Percentiles rank a stretch among this genome's conserved stretches.
Conservation (phyloP, 1,140 invertebrate genomes). For the Zophobas atratus region DNA sequence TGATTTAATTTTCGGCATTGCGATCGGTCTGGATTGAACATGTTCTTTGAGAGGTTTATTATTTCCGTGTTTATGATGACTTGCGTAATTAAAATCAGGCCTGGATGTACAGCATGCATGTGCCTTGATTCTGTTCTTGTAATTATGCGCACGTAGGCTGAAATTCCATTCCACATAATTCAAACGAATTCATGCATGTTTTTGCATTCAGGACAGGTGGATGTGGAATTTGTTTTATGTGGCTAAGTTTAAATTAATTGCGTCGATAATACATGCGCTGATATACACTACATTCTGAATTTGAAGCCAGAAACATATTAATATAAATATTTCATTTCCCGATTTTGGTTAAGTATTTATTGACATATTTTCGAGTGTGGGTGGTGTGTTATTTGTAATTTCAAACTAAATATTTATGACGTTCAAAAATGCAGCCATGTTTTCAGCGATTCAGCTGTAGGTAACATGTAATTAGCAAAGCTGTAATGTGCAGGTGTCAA, state of each 20-base stretch:
- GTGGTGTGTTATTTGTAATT: too few species aligned
- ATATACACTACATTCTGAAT: background rate
- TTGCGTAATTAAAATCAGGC: background rate
- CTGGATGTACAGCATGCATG: background rate
- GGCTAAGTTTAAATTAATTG: too few species aligned
- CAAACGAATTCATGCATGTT: constrained; percentile 31
- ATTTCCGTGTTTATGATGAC: background rate
- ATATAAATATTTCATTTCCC: too few species aligned
- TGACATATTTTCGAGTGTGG: too few species aligned
- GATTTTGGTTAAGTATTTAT: too few species aligned
- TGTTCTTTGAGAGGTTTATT: background rate
- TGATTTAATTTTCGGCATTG: constrained; percentile 1
- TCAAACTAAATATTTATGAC: too few species aligned
- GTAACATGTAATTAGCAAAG: too few species aligned
- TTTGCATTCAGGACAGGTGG: constrained; percentile 9
- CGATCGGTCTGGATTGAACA: background rate
- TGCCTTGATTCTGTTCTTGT: background rate
- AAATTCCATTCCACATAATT: constrained; percentile 24
- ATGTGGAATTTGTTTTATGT: background rate
- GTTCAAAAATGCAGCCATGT: too few species aligned
- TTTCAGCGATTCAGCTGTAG: too few species aligned
- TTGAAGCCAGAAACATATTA: too few species aligned
- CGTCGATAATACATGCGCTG: background rate
- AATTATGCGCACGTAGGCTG: constrained; percentile 24
- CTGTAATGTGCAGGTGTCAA: too few species aligned